A percentile compares a stretch with the other conserved stretches of the same genome.
phyloP scores from a whole-genome alignment of 2,888 invertebrate species.

The Drosophila eohydei region DNA sequence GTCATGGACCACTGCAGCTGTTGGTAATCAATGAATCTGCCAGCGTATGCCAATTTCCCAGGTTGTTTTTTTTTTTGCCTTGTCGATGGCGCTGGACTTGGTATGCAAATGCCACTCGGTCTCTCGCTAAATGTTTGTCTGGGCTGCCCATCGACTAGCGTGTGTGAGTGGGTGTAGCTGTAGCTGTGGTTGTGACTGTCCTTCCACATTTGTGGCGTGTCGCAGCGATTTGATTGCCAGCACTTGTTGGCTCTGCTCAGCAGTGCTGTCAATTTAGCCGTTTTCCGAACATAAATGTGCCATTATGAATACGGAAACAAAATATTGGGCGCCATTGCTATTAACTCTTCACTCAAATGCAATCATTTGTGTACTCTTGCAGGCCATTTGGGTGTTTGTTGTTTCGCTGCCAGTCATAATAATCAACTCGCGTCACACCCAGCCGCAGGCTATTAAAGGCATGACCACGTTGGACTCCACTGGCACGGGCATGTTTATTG shows the following conservation, averaged over 20 bases:
- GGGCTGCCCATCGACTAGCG: conserved; percentile 3
- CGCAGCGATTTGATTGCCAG: conserved; percentile 50
- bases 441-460: conserved; percentile 90
- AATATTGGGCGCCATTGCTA: neutral
- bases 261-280: conserved; percentile 5
- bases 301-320: neutral
- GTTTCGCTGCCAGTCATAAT: conserved; percentile 97
- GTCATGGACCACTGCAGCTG: conserved; percentile 6
- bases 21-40: conserved; percentile 60
- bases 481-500: conserved; percentile 93
- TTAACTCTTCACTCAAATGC: conserved; percentile 9
- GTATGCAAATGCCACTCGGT: conserved; percentile 31
- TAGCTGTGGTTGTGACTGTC: conserved; percentile 15
- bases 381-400: conserved; percentile 96
- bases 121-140: conserved; percentile 11
- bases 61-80: conserved; percentile 32
- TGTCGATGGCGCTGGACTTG: conserved; percentile 34
- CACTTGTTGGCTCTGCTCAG: conserved; percentile 57
- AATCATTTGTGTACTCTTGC: conserved; percentile 39
- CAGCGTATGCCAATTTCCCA: conserved; percentile 53
- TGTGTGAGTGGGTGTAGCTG: conserved; percentile 1
- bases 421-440: conserved; percentile 93
- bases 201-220: conserved; percentile 40
- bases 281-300: neutral
- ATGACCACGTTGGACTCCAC: conserved; percentile 95